Percentiles rank a stretch among this genome's conserved stretches.
These are phyloP conservation scores for Ptychobarbus kaznakovi DNA, from an alignment of 2,797 vertebrate genomes.

Conservation along the genomic window DNA sequence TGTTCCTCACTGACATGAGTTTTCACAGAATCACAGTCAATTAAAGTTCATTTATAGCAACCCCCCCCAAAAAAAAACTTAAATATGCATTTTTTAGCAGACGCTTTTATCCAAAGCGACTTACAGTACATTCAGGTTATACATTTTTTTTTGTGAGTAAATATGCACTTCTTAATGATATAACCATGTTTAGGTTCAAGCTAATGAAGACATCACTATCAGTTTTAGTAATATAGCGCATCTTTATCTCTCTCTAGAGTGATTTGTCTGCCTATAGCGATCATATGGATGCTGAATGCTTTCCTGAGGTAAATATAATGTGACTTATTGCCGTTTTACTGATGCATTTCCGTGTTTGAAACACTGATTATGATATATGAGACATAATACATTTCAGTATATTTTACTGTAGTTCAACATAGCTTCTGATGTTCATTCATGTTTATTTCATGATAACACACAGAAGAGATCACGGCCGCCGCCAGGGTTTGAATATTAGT, in stretches of 20 bases:
- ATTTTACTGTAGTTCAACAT: not conserved
- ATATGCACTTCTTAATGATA: not conserved
- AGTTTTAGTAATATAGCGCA: not conserved
- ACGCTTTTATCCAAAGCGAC: no score
- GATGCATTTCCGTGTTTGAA: not conserved
- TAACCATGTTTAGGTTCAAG: not conserved
- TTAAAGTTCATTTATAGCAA: not conserved
- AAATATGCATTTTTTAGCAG: no score
- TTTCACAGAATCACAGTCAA: not conserved
- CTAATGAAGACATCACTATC: not conserved
- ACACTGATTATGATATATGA: not conserved
- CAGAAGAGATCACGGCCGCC: no score
- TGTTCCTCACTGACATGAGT: not conserved
- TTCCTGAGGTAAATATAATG: not conserved
- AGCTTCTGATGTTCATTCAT: not conserved
- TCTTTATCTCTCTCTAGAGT: not conserved
- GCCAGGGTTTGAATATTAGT: no score
- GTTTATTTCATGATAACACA: no score
- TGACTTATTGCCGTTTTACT: not conserved
- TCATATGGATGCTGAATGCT: not conserved
- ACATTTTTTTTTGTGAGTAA: no score
- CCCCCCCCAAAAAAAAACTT: no score
- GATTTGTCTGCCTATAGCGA: not conserved
- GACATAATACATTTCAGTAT: not conserved
- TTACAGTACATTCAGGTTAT: no score